Conservation (phyloP, 1,140 invertebrate species). For the Saccostrea cuccullata region DNA sequence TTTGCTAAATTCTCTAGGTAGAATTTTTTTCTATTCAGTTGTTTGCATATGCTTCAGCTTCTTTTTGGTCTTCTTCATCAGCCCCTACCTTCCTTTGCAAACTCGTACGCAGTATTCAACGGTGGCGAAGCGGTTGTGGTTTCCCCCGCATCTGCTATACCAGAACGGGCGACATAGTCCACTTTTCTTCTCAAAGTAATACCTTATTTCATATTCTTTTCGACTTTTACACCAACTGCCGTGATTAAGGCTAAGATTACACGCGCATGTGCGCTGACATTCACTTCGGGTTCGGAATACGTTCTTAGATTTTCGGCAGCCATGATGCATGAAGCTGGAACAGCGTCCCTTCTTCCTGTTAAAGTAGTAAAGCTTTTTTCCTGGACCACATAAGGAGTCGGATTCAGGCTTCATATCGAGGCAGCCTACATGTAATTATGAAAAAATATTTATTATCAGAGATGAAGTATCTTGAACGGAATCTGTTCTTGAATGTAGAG, state of each 20-base stretch:
- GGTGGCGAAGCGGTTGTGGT: constrained; percentile 41
- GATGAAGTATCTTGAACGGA: no score
- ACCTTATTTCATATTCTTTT: constrained; percentile 20
- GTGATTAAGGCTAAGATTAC: constrained; percentile 35
- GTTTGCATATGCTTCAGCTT: no score
- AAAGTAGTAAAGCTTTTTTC: constrained; percentile 15
- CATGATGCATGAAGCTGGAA: constrained; percentile 38
- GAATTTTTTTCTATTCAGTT: no score
- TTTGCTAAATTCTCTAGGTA: no score
- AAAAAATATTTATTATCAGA: not conserved
- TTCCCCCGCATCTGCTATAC: constrained; percentile 47
- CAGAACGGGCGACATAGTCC: constrained; percentile 43
- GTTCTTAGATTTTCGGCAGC: constrained; percentile 39
- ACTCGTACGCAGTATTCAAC: not conserved
- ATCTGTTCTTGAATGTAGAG: no score
- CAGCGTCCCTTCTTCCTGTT: constrained; percentile 30
- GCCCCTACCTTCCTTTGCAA: not conserved
- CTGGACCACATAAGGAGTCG: not conserved
- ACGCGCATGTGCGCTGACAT: constrained; percentile 45
- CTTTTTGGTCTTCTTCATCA: not conserved
- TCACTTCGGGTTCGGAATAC: not conserved
- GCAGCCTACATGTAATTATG: not conserved
- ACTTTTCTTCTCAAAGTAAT: constrained; percentile 43
- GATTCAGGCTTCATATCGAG: not conserved
- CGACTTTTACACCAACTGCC: constrained; percentile 26